Evolutionary conservation across 2,113 vertebrate species (phyloP), one percentile per base, ranked within the genome.

Genomic region (Carettochelys insculpta): DNA sequence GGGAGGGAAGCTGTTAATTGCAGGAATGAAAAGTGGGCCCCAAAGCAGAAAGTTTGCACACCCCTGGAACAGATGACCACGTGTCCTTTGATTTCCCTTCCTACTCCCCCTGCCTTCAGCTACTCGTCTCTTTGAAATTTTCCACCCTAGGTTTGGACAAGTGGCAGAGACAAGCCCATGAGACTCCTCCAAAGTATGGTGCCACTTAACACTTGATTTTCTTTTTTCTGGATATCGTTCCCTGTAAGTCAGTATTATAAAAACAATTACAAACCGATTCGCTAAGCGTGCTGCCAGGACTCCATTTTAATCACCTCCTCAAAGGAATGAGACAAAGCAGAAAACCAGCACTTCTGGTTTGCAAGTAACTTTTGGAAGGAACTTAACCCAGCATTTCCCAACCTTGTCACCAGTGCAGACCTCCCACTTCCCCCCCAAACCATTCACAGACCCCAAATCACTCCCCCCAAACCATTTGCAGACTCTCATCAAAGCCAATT

Each of bases 261-360:
- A 58, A 92, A 53, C 3, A 78, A 77, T 58, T 53, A 9, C 4
- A 87, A 52, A 38, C 5, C 20, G 61, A 68, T 38, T n/a, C 38
- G n/a, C 1, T 1, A 27, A n/a, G 34, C 5, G n/a, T 24, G 13
- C 24, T 16, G 43, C 14, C 45, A 11, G 5, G 29, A n/a, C 22
- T 54, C 13, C 61, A 68, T 38, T 38, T 68, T 68, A 68, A 19
- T 9, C 61, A 68, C 10, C 61, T 73, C 22, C 38, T 87, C 27
- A 53, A 48, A 71, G 17, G 80, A 71, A 45, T 54, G 77, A 17
- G 11, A 51, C 56, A 77, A 81, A 17, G 51, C 25, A 83, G 31
- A 11, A 77, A 53, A 86, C 83, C 24, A 68, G 43, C 51, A 5
- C 20, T 48, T 17, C 51, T 52, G n/a, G n/a, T 25, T 16, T n/a